Conservation (phyloP, 2,797 vertebrate species). For the Micromesistius poutassou region DNA sequence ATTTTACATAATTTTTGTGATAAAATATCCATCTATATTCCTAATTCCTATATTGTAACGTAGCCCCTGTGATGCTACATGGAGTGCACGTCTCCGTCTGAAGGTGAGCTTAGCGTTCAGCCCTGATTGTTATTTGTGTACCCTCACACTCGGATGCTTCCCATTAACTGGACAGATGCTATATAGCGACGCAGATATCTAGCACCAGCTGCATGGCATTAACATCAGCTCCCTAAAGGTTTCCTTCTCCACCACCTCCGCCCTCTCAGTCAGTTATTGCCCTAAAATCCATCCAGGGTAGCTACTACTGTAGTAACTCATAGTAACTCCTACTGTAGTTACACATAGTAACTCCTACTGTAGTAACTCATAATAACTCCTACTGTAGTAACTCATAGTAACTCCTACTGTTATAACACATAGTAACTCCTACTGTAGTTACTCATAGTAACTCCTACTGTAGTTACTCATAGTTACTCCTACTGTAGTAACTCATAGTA, state of each 20-base stretch:
- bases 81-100: not conserved
- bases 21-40: not conserved
- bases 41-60: not conserved
- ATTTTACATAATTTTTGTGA: not conserved
- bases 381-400: no score
- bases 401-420: no score
- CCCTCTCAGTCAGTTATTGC: not conserved
- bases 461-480: no score
- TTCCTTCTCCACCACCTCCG: not conserved
- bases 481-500: no score
- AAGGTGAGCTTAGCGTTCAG: not conserved
- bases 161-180: not conserved
- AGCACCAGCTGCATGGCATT: not conserved
- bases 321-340: no score
- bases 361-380: no score
- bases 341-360: no score
- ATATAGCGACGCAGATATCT: not conserved
- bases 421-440: no score
- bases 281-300: not conserved
- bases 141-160: not conserved
- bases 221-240: not conserved
- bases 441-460: no score
- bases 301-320: no score
- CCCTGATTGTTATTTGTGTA: not conserved
- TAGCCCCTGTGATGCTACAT: not conserved